These are phyloP conservation scores for Macrocentrus cingulum DNA, from an alignment of 1,140 invertebrate species.

Conservation along the genomic window DNA sequence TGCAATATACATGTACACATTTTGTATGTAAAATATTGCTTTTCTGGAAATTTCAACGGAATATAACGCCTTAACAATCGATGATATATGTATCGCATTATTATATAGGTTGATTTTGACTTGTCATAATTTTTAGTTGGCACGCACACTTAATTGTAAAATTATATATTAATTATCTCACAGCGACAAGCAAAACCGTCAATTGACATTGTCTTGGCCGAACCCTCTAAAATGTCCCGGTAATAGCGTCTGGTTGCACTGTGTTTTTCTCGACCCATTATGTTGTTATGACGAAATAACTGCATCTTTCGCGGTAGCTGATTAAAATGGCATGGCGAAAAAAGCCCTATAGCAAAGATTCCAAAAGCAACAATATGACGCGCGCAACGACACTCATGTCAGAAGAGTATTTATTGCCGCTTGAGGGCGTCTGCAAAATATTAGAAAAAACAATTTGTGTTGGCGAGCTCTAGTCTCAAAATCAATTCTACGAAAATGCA, in stretches of 20 bases:
- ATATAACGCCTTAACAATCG: too few species aligned
- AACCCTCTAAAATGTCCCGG: not conserved
- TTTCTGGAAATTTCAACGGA: too few species aligned
- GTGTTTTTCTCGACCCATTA: conserved; percentile 22
- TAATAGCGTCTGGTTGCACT: not conserved
- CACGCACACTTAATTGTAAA: too few species aligned
- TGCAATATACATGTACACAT: too few species aligned
- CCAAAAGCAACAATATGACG: not conserved
- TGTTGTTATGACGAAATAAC: conserved; percentile 38
- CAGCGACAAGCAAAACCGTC: not conserved
- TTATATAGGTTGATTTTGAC: too few species aligned
- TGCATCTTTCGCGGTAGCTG: conserved; percentile 28
- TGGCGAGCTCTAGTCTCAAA: not conserved
- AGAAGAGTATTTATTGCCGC: not conserved
- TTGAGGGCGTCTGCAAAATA: not conserved
- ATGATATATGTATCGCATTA: too few species aligned
- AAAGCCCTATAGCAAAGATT: conserved; percentile 1
- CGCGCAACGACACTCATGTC: not conserved
- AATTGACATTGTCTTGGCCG: not conserved
- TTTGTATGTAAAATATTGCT: too few species aligned
- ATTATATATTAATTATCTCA: too few species aligned
- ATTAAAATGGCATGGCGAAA: conserved; percentile 18
- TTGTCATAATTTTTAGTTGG: too few species aligned
- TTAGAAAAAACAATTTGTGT: too few species aligned
- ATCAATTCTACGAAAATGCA: conserved; percentile 9